Evolutionary conservation across 2,797 vertebrate genomes (phyloP).

Genomic region (Alfaro cultratus): DNA sequence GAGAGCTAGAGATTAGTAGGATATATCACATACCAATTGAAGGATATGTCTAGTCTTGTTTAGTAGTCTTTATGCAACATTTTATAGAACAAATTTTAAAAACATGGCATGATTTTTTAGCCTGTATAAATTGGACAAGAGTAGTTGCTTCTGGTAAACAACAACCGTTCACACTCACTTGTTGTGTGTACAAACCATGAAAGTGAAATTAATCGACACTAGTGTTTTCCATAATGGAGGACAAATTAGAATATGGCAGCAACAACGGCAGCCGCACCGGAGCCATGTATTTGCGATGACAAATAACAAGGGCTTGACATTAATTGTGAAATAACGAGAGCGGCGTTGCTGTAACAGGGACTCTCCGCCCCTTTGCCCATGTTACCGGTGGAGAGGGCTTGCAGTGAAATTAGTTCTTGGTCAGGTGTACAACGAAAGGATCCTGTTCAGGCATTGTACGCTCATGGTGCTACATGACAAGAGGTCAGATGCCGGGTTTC

Average conservation of each 20-base stretch:
- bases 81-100: background rate
- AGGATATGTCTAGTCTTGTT: background rate
- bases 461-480: slow-evolving; percentile 74
- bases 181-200: slow-evolving; percentile 81
- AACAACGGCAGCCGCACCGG: slow-evolving; percentile 71
- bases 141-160: slow-evolving; percentile 70
- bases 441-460: slow-evolving; percentile 65
- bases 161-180: slow-evolving; percentile 74
- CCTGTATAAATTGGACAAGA: slow-evolving; percentile 62
- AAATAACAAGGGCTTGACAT: slow-evolving; percentile 84
- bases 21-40: background rate
- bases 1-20: background rate
- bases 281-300: slow-evolving; percentile 79
- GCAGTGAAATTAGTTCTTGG: slow-evolving; percentile 70
- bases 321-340: slow-evolving; percentile 84
- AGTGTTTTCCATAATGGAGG: slow-evolving; percentile 86
- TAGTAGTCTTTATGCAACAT: slow-evolving; percentile 3
- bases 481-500: slow-evolving; percentile 60
- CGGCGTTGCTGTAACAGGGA: slow-evolving; percentile 69
- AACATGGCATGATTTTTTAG: slow-evolving; percentile 32
- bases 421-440: slow-evolving; percentile 75
- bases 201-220: slow-evolving; percentile 83
- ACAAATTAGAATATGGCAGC: slow-evolving; percentile 86
- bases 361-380: slow-evolving; percentile 65
- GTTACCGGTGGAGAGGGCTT: slow-evolving; percentile 64